A percentile compares a stretch with the other conserved stretches of the same genome.
These are phyloP conservation scores for Apodemia duryi DNA, from an alignment of 2,888 invertebrate species.

Conservation along the genomic window DNA sequence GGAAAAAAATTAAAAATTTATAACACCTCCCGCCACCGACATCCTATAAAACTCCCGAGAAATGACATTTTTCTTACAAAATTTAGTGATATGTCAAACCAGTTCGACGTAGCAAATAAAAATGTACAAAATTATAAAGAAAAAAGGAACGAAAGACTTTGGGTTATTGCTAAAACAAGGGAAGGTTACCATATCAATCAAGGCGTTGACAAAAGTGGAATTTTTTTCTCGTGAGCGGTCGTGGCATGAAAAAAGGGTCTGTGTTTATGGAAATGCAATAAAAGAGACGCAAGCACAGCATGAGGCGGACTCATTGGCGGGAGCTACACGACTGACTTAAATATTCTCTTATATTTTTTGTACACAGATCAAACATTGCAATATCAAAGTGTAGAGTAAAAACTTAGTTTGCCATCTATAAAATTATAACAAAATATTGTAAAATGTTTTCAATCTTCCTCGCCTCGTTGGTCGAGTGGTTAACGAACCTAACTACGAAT, in stretches of 20 bases:
- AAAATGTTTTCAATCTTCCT: no score
- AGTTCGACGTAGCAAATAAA: conserved; percentile 74
- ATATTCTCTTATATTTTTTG: conserved; percentile 15
- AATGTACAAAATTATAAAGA: conserved; percentile 58
- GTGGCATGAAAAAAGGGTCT: conserved; percentile 68
- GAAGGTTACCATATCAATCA: conserved; percentile 76
- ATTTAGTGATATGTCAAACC: conserved; percentile 78
- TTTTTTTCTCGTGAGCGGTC: conserved; percentile 54
- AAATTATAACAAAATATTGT: no score
- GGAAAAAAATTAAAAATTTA: conserved; percentile 68
- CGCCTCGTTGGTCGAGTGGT: no score
- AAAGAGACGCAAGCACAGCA: conserved; percentile 49
- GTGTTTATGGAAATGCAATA: conserved; percentile 71
- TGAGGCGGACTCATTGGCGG: conserved; percentile 35
- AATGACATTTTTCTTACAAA: conserved; percentile 74
- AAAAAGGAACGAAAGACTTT: conserved; percentile 57
- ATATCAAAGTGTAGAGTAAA: no score
- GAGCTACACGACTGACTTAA: conserved; percentile 33
- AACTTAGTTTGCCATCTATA: no score
- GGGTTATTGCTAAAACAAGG: conserved; percentile 78
- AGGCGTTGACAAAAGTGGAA: conserved; percentile 72
- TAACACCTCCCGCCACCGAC: conserved; percentile 60
- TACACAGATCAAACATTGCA: not conserved
- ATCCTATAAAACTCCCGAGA: conserved; percentile 68
- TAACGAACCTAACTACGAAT: no score